Evolutionary conservation across 2,888 invertebrate genomes (phyloP), one percentile per base, ranked within the genome.

Genomic region (Ashinkailepas kermadecensis): DNA sequence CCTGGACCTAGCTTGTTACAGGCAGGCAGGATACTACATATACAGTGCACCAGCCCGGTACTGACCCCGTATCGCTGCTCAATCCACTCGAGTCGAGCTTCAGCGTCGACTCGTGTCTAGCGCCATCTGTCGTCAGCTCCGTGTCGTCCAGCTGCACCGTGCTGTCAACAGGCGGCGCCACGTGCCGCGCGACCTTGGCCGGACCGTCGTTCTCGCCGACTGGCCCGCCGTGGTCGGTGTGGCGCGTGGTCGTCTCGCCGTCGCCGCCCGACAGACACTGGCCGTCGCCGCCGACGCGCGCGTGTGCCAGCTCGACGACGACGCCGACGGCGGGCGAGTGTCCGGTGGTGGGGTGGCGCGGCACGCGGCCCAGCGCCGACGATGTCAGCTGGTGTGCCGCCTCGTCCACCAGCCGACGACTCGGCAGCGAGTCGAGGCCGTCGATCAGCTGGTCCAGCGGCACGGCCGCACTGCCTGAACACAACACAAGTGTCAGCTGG

Each of bases 131-230:
- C 7, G 74, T 21, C 74, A 10, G 11, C 74, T 10, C 56, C 74
- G 74, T 74, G 8, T 74, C 56, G 15, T 74, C 74, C 56, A 74
- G 74, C 11, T 74, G 23, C 56, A 74, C 56, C 12, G 74, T 74
- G 56, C 74, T 74, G 74, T 74, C 74, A 10, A 18, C 56, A 56
- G 74, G 74, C 74, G 56, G 54, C 74, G 74, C 56, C 54, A 54
- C n/a, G 39, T 13, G 13, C 70, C 18, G 18, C 54, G 70, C 59
- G 39, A 39, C 39, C 39, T 39, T 39, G 39, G 1, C 39, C 39
- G 39, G 39, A 39, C 39, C 39, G 39, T 39, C 39, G 39, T 39
- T 39, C 39, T 39, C 39, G 39, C 39, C 39, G 39, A 39, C 39
- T 39, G n/a, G 23, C 39, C 25, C 39, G 39, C 15, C 12, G 70